Evolutionary conservation across 2,797 vertebrate genomes (phyloP).

Genomic region (Decapterus maruadsi): DNA sequence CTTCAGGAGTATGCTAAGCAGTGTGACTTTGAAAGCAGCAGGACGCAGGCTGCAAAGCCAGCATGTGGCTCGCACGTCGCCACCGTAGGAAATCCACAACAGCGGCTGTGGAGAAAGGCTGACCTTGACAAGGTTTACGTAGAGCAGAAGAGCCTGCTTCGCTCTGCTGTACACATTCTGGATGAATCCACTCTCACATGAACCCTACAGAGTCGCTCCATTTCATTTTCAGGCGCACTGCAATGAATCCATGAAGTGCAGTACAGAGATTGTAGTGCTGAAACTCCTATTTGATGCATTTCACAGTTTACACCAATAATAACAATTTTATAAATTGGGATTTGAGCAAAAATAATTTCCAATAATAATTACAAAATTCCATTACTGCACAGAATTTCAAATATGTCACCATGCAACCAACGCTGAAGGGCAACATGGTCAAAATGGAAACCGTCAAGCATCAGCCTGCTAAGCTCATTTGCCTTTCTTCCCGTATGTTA

Average conservation of each 20-base stretch:
- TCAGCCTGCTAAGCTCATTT: conserved; percentile 37
- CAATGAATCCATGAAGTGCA: neutral
- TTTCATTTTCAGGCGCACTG: neutral
- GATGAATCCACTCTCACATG: conserved; percentile 2
- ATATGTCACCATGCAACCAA: neutral
- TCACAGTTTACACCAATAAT: neutral
- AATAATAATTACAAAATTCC: neutral
- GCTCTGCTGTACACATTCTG: too few relatives aligned
- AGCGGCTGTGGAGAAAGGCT: conserved; percentile 16
- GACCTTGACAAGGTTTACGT: conserved; percentile 41
- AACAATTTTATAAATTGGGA: too few relatives aligned
- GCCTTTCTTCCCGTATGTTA: conserved; percentile 15
- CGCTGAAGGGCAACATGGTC: conserved; percentile 7
- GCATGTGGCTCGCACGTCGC: conserved; percentile 28
- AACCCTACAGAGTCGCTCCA: conserved; percentile 4
- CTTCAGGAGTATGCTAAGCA: conserved; percentile 30
- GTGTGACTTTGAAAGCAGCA: conserved; percentile 46
- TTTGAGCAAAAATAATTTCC: too few relatives aligned
- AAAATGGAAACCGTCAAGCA: conserved; percentile 1
- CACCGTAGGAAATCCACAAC: conserved; percentile 17
- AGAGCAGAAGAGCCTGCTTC: conserved; percentile 3
- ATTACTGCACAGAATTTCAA: neutral
- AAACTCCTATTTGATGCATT: neutral
- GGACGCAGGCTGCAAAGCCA: conserved; percentile 30
- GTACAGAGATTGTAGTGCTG: neutral